Evolutionary conservation across 1,140 invertebrate species (phyloP), one percentile per base, ranked within the genome.

Genomic region (Bombus sylvicola): DNA sequence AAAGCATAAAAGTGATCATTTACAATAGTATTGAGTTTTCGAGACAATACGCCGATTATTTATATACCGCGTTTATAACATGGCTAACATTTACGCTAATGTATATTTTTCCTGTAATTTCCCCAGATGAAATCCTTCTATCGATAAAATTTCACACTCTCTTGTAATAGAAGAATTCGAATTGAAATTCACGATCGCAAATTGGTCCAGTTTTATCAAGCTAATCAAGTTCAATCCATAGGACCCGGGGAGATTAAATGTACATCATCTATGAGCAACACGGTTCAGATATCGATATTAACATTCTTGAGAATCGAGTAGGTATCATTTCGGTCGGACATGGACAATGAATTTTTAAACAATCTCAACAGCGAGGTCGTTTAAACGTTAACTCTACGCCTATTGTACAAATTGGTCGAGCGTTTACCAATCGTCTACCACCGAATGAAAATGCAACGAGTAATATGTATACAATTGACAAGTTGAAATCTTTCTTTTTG

Each of bases 21-120:
- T 68, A 69, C 81, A 57, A 83, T 59, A 81, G 47, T 68, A 47
- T 34, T 18, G 62, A 47, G 73, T 71, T 82, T 64, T 76, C 75
- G 77, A 85, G 83, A 82, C 59, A 64, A 53, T 41, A 86, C 79
- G 80, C 75, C 84, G 85, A 86, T 88, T 88, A 81, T 41, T 41
- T 73, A 79, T 69, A 72, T 64, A 89, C 41, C 77, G 77, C 37
- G 43, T 84, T 84, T 37, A 82, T 43, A 62, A 80, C 75, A 78
- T 37, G 69, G 68, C 73, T 87, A 87, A 89, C 68, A 87, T 76
- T 87, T 81, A 85, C 28, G 57, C 79, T 81, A 81, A 62, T 71
- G 39, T 59, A 37, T 34, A 59, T 18, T 59, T 34, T 22, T 3
- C 15, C 22, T 5, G 37, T 34, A n/a, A 53, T 57, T 77, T 62